A percentile compares a stretch with the other conserved stretches of the same genome.
Conservation (phyloP, 2,888 invertebrate species). For the Fabriciana adippe region DNA sequence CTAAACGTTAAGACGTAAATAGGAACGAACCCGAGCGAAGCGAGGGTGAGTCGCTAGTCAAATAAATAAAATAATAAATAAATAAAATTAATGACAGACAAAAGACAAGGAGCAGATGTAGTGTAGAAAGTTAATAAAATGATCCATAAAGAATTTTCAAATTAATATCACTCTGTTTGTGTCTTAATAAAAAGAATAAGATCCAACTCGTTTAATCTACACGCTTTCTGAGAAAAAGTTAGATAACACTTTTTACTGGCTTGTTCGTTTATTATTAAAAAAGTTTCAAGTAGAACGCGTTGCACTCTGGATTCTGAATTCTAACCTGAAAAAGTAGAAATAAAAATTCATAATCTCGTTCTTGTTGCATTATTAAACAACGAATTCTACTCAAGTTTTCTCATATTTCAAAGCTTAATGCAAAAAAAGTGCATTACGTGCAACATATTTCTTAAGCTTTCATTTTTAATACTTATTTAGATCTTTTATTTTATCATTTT, state of each 20-base stretch:
- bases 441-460: slow-evolving; percentile 9
- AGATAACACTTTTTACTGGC: slow-evolving; percentile 30
- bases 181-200: slow-evolving; percentile 1
- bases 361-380: slow-evolving; percentile 26
- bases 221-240: slow-evolving; percentile 22
- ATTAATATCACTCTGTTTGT: slow-evolving; percentile 10
- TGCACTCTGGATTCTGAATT: slow-evolving; percentile 28
- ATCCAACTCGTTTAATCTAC: slow-evolving; percentile 14
- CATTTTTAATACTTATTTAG: neutral
- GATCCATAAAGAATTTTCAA: slow-evolving; percentile 5
- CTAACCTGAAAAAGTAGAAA: slow-evolving; percentile 21
- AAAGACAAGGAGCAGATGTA: no score
- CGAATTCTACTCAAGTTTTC: slow-evolving; percentile 13
- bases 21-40: no score
- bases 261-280: slow-evolving; percentile 28
- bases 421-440: slow-evolving; percentile 5
- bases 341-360: slow-evolving; percentile 24
- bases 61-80: no score
- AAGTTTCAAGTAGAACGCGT: slow-evolving; percentile 27
- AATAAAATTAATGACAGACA: no score
- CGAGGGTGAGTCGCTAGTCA: no score
- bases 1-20: no score
- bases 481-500: no score
- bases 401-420: slow-evolving; percentile 14
- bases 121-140: neutral